phyloP scores from a whole-genome alignment of 1,140 invertebrate genomes.

The Bombus pascuorum region DNA sequence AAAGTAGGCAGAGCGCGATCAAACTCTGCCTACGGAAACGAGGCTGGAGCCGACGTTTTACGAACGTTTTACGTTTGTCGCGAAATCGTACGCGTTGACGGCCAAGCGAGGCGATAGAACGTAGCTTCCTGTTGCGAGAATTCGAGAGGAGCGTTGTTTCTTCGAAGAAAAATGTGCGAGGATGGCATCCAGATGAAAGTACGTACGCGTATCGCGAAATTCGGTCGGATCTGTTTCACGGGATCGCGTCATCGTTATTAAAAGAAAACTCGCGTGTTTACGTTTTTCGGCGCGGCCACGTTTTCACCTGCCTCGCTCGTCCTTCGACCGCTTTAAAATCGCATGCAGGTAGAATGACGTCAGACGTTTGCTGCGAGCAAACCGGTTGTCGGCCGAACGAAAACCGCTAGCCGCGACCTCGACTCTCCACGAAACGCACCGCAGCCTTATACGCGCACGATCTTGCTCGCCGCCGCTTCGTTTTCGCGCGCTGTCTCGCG shows the following conservation, averaged over 20 bases:
- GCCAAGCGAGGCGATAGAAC: too few species aligned
- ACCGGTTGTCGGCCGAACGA: constrained; percentile 73
- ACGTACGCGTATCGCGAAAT: too few species aligned
- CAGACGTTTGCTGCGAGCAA: constrained; percentile 64
- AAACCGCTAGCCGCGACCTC: constrained; percentile 77
- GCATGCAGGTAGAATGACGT: constrained; percentile 72
- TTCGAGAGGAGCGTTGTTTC: too few species aligned
- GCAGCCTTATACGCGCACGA: constrained; percentile 59
- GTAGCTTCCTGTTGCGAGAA: too few species aligned
- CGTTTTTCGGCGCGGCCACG: constrained; percentile 10
- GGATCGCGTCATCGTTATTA: constrained; percentile 7
- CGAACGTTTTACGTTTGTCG: too few species aligned
- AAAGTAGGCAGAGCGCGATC: too few species aligned
- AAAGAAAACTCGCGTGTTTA: constrained; percentile 54
- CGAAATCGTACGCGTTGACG: too few species aligned
- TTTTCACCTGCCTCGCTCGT: constrained; percentile 70
- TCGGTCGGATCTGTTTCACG: neutral
- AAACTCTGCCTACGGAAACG: too few species aligned
- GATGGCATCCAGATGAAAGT: too few species aligned
- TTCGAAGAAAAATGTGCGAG: too few species aligned
- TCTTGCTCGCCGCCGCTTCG: neutral
- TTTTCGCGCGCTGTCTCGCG: neutral
- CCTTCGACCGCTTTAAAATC: constrained; percentile 72
- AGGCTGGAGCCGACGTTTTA: too few species aligned
- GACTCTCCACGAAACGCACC: constrained; percentile 65